Conservation (phyloP, 2,113 vertebrate genomes). For the Sapayoa aenigma region DNA sequence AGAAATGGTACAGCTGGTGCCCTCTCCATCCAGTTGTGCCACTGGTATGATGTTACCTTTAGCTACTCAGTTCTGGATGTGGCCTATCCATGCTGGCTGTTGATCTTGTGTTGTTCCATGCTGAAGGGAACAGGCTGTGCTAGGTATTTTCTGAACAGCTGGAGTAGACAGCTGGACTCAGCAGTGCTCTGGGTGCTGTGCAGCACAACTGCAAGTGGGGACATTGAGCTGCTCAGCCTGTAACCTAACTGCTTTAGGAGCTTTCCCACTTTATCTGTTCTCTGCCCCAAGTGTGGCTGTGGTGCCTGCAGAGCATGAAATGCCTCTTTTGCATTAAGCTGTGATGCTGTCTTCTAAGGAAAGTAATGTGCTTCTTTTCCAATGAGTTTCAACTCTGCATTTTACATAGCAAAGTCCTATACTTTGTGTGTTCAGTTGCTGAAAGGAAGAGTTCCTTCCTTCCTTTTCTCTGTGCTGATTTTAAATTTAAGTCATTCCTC, state of each 20-base stretch:
- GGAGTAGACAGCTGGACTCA: neutral
- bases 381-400: neutral
- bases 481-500: neutral
- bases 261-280: neutral
- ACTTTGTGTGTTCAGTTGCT: neutral
- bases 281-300: neutral
- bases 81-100: neutral
- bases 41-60: neutral
- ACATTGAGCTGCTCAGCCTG: neutral
- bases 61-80: neutral
- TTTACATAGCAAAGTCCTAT: neutral
- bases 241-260: neutral
- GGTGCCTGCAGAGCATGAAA: neutral
- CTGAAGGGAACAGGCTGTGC: neutral
- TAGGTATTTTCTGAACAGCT: neutral
- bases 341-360: neutral
- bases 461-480: neutral
- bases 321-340: neutral
- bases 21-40: neutral
- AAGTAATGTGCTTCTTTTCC: neutral
- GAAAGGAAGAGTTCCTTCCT: neutral
- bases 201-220: neutral
- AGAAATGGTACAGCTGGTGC: neutral
- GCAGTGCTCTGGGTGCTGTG: neutral
- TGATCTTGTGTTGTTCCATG: neutral